phyloP scores from a whole-genome alignment of 2,888 invertebrate genomes.

The Willowsia nigromaculata region DNA sequence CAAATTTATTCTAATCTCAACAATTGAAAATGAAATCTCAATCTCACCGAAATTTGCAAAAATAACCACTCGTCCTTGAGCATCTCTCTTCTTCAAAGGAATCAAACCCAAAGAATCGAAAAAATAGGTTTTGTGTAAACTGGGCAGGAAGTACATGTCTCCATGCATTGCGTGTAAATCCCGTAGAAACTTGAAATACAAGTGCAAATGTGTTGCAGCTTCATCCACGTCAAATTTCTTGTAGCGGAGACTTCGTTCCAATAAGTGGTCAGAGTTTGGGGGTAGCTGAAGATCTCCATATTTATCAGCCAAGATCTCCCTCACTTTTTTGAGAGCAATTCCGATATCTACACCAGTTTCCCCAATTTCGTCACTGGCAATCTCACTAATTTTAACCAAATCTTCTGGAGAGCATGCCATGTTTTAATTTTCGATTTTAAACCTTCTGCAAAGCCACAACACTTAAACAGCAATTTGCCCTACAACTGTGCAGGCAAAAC shows the following conservation, averaged over 20 bases:
- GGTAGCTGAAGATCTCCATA: not conserved
- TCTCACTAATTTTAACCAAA: not conserved
- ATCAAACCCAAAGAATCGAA: not conserved
- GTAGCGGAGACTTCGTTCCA: not conserved
- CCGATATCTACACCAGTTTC: not conserved
- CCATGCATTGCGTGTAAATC: not conserved
- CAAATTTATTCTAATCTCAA: not conserved
- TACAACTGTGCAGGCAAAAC: too few species aligned
- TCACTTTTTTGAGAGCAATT: not conserved
- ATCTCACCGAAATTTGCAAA: not conserved
- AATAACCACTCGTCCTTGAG: not conserved
- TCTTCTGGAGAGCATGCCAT: not conserved
- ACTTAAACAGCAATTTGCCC: too few species aligned
- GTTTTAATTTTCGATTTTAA: too few species aligned
- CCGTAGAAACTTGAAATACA: not conserved
- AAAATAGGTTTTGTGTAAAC: not conserved
- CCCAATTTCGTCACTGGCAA: not conserved
- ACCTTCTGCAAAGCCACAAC: too few species aligned
- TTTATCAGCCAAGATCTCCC: not conserved
- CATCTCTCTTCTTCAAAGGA: not conserved
- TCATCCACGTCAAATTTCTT: not conserved
- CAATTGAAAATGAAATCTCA: not conserved
- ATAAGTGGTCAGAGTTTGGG: not conserved
- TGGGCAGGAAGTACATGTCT: not conserved
- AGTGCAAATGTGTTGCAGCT: not conserved